These are phyloP conservation scores for Pectinophora gossypiella DNA, from an alignment of 1,140 invertebrate species.

Conservation along the genomic window DNA sequence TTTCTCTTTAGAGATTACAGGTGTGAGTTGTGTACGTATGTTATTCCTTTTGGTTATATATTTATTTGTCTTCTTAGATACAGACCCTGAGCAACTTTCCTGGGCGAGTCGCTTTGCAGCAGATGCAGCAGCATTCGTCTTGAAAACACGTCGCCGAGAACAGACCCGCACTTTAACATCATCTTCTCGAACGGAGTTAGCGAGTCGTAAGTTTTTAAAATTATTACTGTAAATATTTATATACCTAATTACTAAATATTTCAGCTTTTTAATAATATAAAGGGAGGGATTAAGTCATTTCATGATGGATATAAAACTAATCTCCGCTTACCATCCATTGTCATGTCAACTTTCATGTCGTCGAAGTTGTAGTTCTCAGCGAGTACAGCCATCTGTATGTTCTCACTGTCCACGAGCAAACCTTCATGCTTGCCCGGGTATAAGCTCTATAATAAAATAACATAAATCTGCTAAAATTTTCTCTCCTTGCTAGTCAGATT, in stretches of 20 bases:
- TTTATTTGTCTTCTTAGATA: not conserved
- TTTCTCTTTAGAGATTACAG: too few species aligned
- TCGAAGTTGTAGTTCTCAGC: constrained; percentile 34
- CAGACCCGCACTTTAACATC: constrained; percentile 77
- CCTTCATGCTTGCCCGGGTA: too few species aligned
- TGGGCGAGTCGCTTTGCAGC: constrained; percentile 60
- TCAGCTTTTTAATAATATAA: too few species aligned
- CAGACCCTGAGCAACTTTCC: constrained; percentile 68
- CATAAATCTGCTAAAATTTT: too few species aligned
- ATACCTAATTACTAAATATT: too few species aligned
- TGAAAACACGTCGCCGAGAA: constrained; percentile 77
- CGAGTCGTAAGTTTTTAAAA: constrained; percentile 77
- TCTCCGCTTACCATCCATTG: constrained; percentile 42
- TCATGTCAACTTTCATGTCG: constrained; percentile 39
- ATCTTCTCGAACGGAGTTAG: constrained; percentile 78
- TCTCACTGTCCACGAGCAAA: constrained; percentile 28
- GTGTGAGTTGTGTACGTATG: too few species aligned
- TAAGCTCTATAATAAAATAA: too few species aligned
- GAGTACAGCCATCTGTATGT: constrained; percentile 43
- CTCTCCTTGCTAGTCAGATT: too few species aligned
- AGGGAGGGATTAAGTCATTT: too few species aligned
- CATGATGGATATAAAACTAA: too few species aligned
- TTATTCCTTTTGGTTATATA: too few species aligned
- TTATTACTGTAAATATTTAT: constrained; percentile 1
- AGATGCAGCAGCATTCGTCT: constrained; percentile 75